Evolutionary conservation across 2,888 invertebrate genomes (phyloP).

Genomic region (Netelia virgata): DNA sequence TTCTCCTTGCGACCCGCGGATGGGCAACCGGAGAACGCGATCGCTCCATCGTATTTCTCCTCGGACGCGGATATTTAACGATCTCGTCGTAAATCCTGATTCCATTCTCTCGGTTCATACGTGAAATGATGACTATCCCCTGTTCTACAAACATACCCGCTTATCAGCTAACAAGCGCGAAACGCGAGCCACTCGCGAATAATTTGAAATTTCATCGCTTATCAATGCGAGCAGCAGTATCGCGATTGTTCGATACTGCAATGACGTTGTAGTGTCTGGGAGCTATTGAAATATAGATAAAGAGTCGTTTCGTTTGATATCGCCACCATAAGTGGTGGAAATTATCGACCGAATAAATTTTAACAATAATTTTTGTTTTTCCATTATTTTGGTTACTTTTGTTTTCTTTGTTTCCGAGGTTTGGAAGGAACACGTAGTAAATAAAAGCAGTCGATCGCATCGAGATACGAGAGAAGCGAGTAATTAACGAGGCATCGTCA

Average conservation of each 20-base stretch:
- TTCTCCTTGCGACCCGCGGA: background rate
- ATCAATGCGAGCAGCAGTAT: background rate
- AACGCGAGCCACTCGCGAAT: background rate
- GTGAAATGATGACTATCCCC: background rate
- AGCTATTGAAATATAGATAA: no score
- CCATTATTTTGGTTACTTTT: no score
- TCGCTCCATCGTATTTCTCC: slow-evolving; percentile 25
- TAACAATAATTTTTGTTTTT: no score
- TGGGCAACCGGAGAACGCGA: slow-evolving; percentile 27
- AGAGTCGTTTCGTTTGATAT: no score
- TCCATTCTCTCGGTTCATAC: background rate
- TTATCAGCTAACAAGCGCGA: background rate
- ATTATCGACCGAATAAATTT: no score
- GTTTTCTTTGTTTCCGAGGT: no score
- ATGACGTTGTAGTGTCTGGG: no score
- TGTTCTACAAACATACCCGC: background rate
- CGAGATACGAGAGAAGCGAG: background rate
- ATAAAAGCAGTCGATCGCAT: no score
- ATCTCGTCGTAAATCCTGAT: slow-evolving; percentile 45
- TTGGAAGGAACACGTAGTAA: no score
- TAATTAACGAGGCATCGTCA: background rate
- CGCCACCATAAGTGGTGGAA: no score
- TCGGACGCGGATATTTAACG: slow-evolving; percentile 42
- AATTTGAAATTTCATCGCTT: background rate
- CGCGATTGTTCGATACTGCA: no score